phyloP scores from a whole-genome alignment of 1,140 invertebrate species.

The Nebria ingens region DNA sequence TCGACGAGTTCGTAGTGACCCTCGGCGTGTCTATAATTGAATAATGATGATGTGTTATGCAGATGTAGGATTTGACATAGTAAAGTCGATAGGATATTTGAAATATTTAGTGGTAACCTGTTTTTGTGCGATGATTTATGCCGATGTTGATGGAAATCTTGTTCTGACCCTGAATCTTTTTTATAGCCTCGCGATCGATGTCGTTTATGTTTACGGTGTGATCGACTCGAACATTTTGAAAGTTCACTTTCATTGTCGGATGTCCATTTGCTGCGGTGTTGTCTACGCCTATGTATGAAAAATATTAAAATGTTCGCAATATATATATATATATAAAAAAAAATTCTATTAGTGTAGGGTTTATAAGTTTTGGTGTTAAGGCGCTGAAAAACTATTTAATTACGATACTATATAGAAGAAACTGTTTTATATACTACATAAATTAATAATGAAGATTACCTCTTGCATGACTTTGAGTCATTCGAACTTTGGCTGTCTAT shows the following conservation, averaged over 20 bases:
- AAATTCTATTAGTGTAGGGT: not conserved
- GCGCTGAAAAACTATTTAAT: not conserved
- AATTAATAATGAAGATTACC: constrained; percentile 24
- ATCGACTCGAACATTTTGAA: constrained; percentile 65
- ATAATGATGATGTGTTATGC: too few species aligned
- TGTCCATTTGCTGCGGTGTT: constrained; percentile 59
- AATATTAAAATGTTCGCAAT: not conserved
- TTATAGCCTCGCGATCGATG: constrained; percentile 54
- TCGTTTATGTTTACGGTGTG: constrained; percentile 54
- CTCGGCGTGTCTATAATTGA: constrained; percentile 28
- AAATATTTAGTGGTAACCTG: constrained; percentile 25
- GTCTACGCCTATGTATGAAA: constrained; percentile 16
- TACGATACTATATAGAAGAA: not conserved
- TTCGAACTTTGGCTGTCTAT: constrained; percentile 80
- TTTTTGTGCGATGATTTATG: constrained; percentile 27
- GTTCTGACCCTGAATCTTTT: constrained; percentile 45
- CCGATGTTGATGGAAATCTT: constrained; percentile 33
- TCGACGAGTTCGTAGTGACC: constrained; percentile 61
- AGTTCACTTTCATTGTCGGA: constrained; percentile 85
- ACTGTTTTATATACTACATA: not conserved
- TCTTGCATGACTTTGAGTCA: constrained; percentile 57
- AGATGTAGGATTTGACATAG: too few species aligned
- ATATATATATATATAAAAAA: constrained; percentile 1
- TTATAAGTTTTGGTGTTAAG: not conserved
- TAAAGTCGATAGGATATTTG: too few species aligned